Conservation (phyloP, 2,797 vertebrate genomes). For the Myotis myotis region DNA sequence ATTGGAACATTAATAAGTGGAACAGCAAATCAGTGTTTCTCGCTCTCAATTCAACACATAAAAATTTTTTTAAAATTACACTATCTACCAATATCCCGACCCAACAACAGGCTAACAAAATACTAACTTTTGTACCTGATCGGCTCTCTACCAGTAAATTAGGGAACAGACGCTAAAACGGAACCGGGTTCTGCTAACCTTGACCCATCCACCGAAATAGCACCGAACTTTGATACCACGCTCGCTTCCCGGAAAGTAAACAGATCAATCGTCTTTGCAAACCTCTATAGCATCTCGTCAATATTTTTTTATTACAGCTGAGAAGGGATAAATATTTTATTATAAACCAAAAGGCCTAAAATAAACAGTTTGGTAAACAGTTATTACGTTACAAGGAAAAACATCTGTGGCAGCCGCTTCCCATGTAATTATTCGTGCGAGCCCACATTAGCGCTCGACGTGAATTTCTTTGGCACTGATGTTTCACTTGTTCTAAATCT, state of each 20-base stretch:
- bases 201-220: slow-evolving; percentile 18
- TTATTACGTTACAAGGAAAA: slow-evolving; percentile 89
- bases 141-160: background rate
- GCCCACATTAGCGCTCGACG: slow-evolving; percentile 86
- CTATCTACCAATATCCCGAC: background rate
- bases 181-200: background rate
- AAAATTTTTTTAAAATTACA: background rate
- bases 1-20: background rate
- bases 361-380: slow-evolving; percentile 91
- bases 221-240: slow-evolving; percentile 51
- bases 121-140: background rate
- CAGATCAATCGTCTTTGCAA: slow-evolving; percentile 84
- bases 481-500: slow-evolving; percentile 88
- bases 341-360: slow-evolving; percentile 88
- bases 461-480: slow-evolving; percentile 85
- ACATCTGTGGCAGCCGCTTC: slow-evolving; percentile 88
- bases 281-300: slow-evolving; percentile 87
- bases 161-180: background rate
- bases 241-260: slow-evolving; percentile 70
- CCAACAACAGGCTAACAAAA: background rate
- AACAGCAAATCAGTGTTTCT: background rate
- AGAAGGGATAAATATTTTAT: slow-evolving; percentile 90
- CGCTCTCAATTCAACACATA: background rate
- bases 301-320: slow-evolving; percentile 88
- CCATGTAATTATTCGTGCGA: slow-evolving; percentile 89